Percentiles rank a stretch among this genome's conserved stretches.
phyloP scores from a whole-genome alignment of 2,797 vertebrate species.

The Parotocinclus haroldoi region DNA sequence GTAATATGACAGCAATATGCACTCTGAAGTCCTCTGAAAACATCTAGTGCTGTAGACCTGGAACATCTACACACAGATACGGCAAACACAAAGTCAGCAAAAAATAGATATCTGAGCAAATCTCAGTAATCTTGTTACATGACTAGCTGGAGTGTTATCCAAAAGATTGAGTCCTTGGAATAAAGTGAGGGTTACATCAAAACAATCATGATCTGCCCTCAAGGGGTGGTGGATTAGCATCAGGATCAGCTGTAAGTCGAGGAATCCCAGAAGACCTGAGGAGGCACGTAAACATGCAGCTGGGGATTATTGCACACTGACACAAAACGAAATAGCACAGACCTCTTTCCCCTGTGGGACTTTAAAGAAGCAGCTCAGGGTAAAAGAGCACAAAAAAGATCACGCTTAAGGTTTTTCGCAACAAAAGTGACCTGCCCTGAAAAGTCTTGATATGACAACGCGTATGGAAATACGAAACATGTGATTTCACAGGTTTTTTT shows the following conservation, averaged over 20 bases:
- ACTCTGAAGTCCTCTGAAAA: not conserved
- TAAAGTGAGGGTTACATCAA: not conserved
- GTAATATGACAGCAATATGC: not conserved
- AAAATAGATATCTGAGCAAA: not conserved
- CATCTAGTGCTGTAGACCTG: not conserved
- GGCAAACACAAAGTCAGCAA: not conserved
- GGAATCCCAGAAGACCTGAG: slow-evolving; percentile 43
- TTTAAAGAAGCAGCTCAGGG: slow-evolving; percentile 16
- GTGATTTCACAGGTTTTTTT: slow-evolving; percentile 1
- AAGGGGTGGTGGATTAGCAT: slow-evolving; percentile 33
- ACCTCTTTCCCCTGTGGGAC: slow-evolving; percentile 29
- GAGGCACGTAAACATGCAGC: slow-evolving; percentile 46
- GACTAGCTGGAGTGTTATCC: too few relatives aligned
- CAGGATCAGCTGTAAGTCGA: slow-evolving; percentile 40
- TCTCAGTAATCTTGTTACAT: too few relatives aligned
- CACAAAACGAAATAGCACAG: slow-evolving; percentile 45
- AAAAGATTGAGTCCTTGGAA: too few relatives aligned
- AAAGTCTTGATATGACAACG: not conserved
- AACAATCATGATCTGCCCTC: not conserved
- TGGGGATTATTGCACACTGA: slow-evolving; percentile 51
- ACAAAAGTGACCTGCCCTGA: slow-evolving; percentile 7
- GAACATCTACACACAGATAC: not conserved
- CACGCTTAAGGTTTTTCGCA: too few relatives aligned
- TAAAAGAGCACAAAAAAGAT: slow-evolving; percentile 16
- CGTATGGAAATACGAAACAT: too few relatives aligned